A percentile compares a stretch with the other conserved stretches of the same genome.
phyloP scores from a whole-genome alignment of 2,888 invertebrate genomes.

The Ennomos fuscantarius region DNA sequence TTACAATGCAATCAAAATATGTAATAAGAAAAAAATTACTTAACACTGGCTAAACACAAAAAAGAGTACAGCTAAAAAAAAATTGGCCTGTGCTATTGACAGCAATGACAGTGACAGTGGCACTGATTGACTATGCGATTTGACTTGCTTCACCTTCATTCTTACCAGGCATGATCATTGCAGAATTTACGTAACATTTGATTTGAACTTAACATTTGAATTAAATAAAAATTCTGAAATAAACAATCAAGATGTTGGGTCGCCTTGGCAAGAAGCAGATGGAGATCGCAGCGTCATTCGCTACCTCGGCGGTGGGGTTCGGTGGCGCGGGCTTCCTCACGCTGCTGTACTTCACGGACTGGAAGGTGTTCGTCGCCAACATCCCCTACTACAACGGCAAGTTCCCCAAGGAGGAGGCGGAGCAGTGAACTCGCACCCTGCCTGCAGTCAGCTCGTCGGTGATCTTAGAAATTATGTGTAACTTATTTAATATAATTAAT shows the following conservation, averaged over 20 bases:
- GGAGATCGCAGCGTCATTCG: conserved; percentile 79
- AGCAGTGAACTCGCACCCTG: conserved; percentile 25
- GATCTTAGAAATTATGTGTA: conserved; percentile 10
- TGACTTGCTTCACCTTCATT: too few species aligned
- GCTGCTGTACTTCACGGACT: conserved; percentile 91
- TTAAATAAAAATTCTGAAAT: neutral
- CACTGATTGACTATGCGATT: too few species aligned
- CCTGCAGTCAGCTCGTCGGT: neutral
- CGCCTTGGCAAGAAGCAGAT: conserved; percentile 87
- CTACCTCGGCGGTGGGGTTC: conserved; percentile 86
- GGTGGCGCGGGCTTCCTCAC: conserved; percentile 87
- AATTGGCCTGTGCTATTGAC: too few species aligned
- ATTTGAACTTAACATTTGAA: too few species aligned
- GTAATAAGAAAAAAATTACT: too few species aligned
- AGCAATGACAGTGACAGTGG: too few species aligned
- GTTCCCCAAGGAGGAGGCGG: conserved; percentile 79
- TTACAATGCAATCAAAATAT: too few species aligned
- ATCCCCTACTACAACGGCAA: conserved; percentile 92
- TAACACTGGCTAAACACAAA: too few species aligned
- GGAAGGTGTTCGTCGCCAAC: conserved; percentile 89
- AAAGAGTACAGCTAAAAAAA: too few species aligned
- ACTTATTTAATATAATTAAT: conserved; percentile 1
- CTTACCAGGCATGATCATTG: too few species aligned
- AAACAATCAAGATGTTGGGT: conserved; percentile 60
- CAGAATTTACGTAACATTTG: conserved; percentile 48